Evolutionary conservation across 2,113 vertebrate species (phyloP), one percentile per base, ranked within the genome.

Genomic region (Chelonoidis abingdonii): DNA sequence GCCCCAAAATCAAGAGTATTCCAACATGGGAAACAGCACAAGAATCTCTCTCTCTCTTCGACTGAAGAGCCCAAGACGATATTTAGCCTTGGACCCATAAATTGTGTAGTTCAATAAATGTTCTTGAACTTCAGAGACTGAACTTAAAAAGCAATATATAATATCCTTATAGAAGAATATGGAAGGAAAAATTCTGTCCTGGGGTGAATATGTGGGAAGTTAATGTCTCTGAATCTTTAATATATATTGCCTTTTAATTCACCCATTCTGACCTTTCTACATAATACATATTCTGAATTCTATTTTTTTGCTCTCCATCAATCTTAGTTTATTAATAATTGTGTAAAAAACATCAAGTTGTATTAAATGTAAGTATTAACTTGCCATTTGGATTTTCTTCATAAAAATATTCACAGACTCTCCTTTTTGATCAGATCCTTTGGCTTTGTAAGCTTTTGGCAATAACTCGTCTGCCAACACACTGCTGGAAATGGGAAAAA

Each of bases 381-480:
- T 95, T 93, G 41, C 47, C 95, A 78, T 91, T 92, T 94, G 95
- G 65, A 87, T 94, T 96, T 96, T 94, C 82, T 95, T 94, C 84
- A 27, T 92, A 49, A 84, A 89, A 96, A 24, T 91, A 93, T 97
- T 94, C 93, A 89, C 49, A 80, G 1, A 0, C 76, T 87, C 79
- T 93, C 54, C 93, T 94, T 94, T 94, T 95, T 83, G 84, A 41
- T 53, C n/a, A 95, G 95, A 94, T 92, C 79, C 94, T 97, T 97
- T 97, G 95, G 86, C 94, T 96, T 81, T 94, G 89, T 84, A 87
- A 78, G 76, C 56, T 59, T 54, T 90, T 97, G 91, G 87, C 94
- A 97, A 84, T 94, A 96, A 96, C 93, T 89, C 59, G 93, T 92
- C 92, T 97, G 96, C 96, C 97, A 97, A 96, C 50, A 56, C 83